Conservation (phyloP, 2,113 vertebrate genomes). For the Pachypanchax playfairii region DNA sequence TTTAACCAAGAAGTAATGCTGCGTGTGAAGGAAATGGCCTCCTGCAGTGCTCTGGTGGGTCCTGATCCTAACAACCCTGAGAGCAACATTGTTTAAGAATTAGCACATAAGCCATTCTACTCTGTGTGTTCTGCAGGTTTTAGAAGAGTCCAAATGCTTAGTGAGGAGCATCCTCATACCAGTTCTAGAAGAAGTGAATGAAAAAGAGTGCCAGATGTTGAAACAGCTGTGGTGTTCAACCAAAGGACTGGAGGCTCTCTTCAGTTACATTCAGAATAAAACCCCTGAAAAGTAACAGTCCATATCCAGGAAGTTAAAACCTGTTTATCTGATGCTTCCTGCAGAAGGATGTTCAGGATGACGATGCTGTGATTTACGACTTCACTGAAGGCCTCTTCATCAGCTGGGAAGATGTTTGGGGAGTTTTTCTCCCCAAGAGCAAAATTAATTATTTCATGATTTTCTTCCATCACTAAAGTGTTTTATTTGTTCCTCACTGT, state of each 20-base stretch:
- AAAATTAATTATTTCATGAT: constrained; percentile 1
- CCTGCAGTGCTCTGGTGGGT: constrained; percentile 95
- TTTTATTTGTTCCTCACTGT: constrained; percentile 20
- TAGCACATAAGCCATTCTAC: not conserved
- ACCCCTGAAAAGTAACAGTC: constrained; percentile 87
- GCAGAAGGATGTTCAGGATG: constrained; percentile 3
- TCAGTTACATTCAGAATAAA: constrained; percentile 94
- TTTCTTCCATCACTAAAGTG: constrained; percentile 18
- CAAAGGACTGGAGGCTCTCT: constrained; percentile 94
- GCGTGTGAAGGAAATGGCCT: constrained; percentile 95
- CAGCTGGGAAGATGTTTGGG: constrained; percentile 19
- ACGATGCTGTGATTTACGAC: constrained; percentile 16
- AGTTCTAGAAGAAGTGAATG: constrained; percentile 92
- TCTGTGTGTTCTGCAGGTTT: constrained; percentile 78
- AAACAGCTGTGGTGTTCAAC: constrained; percentile 97
- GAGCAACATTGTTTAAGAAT: not conserved
- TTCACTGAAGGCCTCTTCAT: constrained; percentile 5
- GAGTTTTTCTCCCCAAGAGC: constrained; percentile 20
- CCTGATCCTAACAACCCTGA: not conserved
- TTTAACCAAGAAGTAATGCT: constrained; percentile 99
- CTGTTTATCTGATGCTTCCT: not conserved
- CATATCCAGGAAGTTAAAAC: not conserved
- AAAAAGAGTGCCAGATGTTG: constrained; percentile 95
- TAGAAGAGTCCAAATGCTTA: constrained; percentile 96
- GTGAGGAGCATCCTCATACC: constrained; percentile 91